These are phyloP conservation scores for Halictus quadricinctus DNA, from an alignment of 2,888 invertebrate genomes.

Conservation along the genomic window DNA sequence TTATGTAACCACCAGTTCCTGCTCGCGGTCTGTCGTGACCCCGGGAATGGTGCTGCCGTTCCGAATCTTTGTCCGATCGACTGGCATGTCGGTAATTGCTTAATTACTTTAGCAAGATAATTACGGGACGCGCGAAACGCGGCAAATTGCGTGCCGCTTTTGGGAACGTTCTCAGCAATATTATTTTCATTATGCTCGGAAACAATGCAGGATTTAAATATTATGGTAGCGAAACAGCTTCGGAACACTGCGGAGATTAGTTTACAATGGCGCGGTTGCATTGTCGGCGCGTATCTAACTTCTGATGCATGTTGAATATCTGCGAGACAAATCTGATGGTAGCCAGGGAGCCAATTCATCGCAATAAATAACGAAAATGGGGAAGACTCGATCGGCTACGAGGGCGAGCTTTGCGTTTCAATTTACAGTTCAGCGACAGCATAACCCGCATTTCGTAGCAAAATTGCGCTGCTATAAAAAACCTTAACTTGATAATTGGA, in stretches of 20 bases:
- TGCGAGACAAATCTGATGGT: not conserved
- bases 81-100: constrained; percentile 21
- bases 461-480: not conserved
- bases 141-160: constrained; percentile 16
- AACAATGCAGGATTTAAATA: constrained; percentile 18
- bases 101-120: constrained; percentile 32
- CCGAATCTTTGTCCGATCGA: constrained; percentile 18
- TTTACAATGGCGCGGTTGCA: constrained; percentile 24
- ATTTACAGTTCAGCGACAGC: not conserved
- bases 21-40: not conserved
- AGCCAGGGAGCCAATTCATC: not conserved
- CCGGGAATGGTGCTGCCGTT: constrained; percentile 1
- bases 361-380: not conserved
- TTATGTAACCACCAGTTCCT: constrained; percentile 49
- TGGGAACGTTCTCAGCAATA: constrained; percentile 41
- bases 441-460: not conserved
- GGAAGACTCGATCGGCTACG: not conserved
- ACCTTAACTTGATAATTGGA: not conserved
- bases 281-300: constrained; percentile 10
- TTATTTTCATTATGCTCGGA: constrained; percentile 11
- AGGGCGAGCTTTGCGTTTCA: not conserved
- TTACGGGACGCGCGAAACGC: not conserved
- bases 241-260: not conserved
- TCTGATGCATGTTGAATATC: not conserved
- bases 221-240: constrained; percentile 11